Conservation (phyloP, 2,797 vertebrate species). For the Acropternis orthonyx region DNA sequence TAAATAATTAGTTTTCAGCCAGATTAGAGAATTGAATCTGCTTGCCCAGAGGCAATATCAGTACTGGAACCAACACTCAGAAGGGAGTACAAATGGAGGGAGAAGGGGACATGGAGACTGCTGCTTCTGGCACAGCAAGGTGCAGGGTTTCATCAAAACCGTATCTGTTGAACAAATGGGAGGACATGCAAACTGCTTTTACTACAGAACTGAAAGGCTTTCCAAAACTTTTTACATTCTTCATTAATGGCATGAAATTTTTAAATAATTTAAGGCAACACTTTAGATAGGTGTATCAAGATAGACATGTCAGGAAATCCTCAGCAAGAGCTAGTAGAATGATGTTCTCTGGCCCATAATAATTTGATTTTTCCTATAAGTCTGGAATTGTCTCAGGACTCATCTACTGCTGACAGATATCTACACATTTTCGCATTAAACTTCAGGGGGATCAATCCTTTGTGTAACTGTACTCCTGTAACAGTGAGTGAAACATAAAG, state of each 20-base stretch:
- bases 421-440: not conserved
- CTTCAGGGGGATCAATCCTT: not conserved
- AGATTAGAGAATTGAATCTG: not conserved
- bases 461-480: not conserved
- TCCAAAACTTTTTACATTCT: not conserved
- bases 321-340: not conserved
- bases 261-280: not conserved
- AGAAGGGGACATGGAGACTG: not conserved
- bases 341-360: not conserved
- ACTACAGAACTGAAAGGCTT: not conserved
- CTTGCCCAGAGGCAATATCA: not conserved
- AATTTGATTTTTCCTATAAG: not conserved
- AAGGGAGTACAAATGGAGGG: not conserved
- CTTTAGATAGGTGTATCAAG: not conserved
- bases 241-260: not conserved
- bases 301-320: not conserved
- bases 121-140: not conserved
- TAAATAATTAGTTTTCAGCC: not conserved
- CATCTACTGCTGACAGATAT: not conserved
- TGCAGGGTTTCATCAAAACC: not conserved
- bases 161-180: rapidly evolving
- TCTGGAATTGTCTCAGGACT: not conserved
- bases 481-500: not conserved
- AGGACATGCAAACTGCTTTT: not conserved
- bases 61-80: not conserved